Base-by-base conservation (phyloP, 2,797 vertebrate genomes). In the Gymnopithys bicolor region DNA sequence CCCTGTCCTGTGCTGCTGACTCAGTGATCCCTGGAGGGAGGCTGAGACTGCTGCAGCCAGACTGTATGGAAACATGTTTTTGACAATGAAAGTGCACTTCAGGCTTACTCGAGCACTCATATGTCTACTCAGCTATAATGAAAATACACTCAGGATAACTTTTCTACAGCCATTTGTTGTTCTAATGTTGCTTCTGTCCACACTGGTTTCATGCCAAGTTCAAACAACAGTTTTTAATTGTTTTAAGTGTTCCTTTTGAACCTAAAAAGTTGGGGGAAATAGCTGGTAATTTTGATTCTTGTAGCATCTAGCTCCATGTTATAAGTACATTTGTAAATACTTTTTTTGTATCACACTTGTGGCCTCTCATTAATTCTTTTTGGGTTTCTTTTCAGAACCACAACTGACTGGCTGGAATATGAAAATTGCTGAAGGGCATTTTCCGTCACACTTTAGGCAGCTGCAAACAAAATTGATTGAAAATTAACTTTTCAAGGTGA, bases 401-500 rank as follows among this genome's bases (percentile, higher is more conserved):
- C 51, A 30, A 9, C 13, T 15, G 46, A 51, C 35, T 88, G 62
- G 10, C 28, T 81, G 49, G 56, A 88, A 52, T 91, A 56, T 62
- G 84, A 94, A 82, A 94, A 81, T 66, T 87, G 69, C 84, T 90
- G 73, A 93, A 92, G 59, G 69, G 49, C 41, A 79, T 73, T 53
- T 93, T 87, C 37, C 63, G 53, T 91, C 69, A 52, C 39, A 63
- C 28, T 91, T 85, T 22, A 51, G 46, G 66, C 43, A 85, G 60
- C 49, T 87, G 66, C 43, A 88, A 39, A 82, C 9, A 43, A 75
- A 94, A 87, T 16, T 85, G 53, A 92, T 69, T 62, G 89, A 89
- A 95, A 93, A 89, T 66, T 87, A 89, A 55, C 76, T 84, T 92
- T 81, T 55, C 30, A 91, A 84, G 66, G 73, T 91, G 69, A 92